Base-by-base conservation (phyloP, 2,888 invertebrate genomes). In the Rhogogaster chlorosoma region DNA sequence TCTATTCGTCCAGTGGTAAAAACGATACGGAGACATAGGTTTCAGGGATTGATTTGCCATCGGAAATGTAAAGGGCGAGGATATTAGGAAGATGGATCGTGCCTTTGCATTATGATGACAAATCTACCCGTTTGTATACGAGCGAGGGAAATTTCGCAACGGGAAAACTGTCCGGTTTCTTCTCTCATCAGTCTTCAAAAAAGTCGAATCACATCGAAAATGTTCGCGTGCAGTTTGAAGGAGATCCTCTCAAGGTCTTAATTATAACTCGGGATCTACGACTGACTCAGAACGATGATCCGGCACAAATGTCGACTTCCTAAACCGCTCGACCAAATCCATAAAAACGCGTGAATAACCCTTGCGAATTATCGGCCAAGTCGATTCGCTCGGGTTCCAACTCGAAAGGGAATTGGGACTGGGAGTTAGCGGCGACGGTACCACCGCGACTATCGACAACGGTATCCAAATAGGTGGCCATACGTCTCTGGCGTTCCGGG, bases 401-500 rank as follows among this genome's bases (percentile, higher is more conserved):
- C 32, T 73, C 42, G 12, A 2, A 10, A 4, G 26, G 26, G 73
- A 29, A 26, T 42, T 45, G 15, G 73, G 42, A 22, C 5, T 22
- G 5, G 10, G 26, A 73, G 73, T 73, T 73, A 9, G 38, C 12
- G 42, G 38, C 9, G n/a, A 42, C 22, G n/a, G 42, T 42, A 15
- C n/a, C 71, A 22, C 42, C 26, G n/a, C n/a, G 36, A 42, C 10
- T 38, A 80, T 80, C 80, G 80, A 80, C 49, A 32, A 57, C 36
- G 49, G 57, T 80, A 61, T 22, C 61, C 80, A 61, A 80, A 80
- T 38, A 36, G 61, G 38, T 5, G 36, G 57, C 38, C 36, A 80
- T 80, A 57, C 80, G 80, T 80, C 80, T 80, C 57, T 38, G 29
- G 18, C 12, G 57, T 32, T 36, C 78, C 61, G 61, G 36, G 80